phyloP scores from a whole-genome alignment of 2,113 vertebrate genomes.

The Aldabrachelys gigantea region DNA sequence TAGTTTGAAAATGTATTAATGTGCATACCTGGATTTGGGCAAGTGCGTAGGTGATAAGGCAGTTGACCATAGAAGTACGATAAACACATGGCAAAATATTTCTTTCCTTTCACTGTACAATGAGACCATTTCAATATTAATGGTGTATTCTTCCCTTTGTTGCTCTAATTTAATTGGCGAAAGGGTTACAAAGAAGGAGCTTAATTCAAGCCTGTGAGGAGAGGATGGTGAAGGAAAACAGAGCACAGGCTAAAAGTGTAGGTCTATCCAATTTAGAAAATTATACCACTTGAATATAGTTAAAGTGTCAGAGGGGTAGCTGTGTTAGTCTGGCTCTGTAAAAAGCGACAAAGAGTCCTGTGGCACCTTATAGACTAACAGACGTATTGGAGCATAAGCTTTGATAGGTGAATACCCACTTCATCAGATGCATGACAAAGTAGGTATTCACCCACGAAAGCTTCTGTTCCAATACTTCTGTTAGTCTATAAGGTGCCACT shows the following conservation, averaged over 20 bases:
- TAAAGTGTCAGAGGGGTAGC: too few species aligned
- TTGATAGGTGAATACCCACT: too few species aligned
- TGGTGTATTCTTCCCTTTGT: neutral
- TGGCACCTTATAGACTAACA: too few species aligned
- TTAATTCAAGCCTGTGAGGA: neutral
- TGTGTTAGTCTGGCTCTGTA: too few species aligned
- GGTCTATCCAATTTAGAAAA: neutral
- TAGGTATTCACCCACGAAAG: too few species aligned
- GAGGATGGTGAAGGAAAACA: neutral
- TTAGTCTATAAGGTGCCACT: too few species aligned
- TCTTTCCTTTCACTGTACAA: neutral
- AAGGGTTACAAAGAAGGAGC: neutral
- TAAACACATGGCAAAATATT: neutral
- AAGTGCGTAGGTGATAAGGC: fast-evolving
- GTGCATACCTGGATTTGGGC: neutral
- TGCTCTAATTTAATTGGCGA: neutral
- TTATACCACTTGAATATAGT: neutral
- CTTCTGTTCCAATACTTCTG: too few species aligned
- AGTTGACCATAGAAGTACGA: neutral
- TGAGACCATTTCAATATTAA: neutral
- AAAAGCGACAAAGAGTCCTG: too few species aligned
- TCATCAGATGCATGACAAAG: too few species aligned
- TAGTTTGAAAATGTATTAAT: neutral
- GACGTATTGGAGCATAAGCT: too few species aligned
- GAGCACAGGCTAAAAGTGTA: neutral